Percentiles rank a stretch among this genome's conserved stretches.
Evolutionary conservation across 92 coral and sea anemone species (phyloP).

Genomic region (Epizoanthus illoricatus): DNA sequence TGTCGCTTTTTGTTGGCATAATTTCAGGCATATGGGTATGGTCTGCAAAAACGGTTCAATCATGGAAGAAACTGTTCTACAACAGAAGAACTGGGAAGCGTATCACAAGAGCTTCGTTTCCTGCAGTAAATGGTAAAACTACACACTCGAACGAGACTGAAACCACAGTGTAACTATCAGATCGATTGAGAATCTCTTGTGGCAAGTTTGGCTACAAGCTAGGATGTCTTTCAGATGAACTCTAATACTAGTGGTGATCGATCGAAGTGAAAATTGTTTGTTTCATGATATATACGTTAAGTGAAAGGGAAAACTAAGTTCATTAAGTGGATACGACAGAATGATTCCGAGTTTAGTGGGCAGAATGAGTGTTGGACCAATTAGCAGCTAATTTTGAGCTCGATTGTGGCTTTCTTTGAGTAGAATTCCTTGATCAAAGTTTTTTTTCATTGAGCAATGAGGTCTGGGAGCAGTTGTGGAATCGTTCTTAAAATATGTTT

Average conservation of each 20-base stretch:
- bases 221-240: not conserved
- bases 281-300: not conserved
- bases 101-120: constrained; percentile 25
- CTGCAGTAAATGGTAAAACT: not conserved
- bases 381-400: constrained; percentile 59
- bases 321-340: constrained; percentile 17
- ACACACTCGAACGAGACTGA: constrained; percentile 30
- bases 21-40: constrained; percentile 97
- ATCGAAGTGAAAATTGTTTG: not conserved
- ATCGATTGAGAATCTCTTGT: not conserved
- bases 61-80: constrained; percentile 86
- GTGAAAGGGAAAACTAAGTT: not conserved
- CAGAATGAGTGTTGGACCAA: constrained; percentile 23
- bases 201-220: not conserved
- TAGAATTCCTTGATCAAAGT: not conserved
- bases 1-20: constrained; percentile 91
- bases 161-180: constrained; percentile 61
- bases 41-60: constrained; percentile 73
- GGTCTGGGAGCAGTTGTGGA: not conserved
- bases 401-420: constrained; percentile 7
- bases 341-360: constrained; percentile 3
- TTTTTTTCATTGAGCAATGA: not conserved
- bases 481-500: constrained; percentile 2
- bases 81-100: constrained; percentile 54
- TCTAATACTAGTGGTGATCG: not conserved